Evolutionary conservation across 2,888 invertebrate genomes (phyloP).

Genomic region (Drosophila yooni): DNA sequence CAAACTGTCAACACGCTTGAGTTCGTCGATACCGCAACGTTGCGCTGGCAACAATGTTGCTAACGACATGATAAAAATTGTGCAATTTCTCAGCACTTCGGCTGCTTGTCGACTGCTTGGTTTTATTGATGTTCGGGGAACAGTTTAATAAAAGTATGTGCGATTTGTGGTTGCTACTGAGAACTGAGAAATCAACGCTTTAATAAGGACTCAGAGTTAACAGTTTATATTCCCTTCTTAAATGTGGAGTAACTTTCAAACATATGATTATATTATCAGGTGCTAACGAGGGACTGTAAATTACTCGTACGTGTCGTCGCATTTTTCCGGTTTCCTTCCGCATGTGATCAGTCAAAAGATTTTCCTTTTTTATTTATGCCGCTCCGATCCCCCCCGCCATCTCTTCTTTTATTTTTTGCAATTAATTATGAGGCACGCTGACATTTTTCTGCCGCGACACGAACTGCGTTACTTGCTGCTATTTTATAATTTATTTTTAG

Average conservation of each 20-base stretch:
- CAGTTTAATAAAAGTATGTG: conserved; percentile 63
- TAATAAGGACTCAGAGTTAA: background rate
- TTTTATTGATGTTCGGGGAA: conserved; percentile 71
- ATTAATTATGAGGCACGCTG: conserved; percentile 80
- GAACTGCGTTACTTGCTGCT: conserved; percentile 52
- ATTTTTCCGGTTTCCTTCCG: conserved; percentile 65
- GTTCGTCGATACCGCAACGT: conserved; percentile 35
- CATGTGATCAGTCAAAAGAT: conserved; percentile 78
- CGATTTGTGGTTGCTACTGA: conserved; percentile 46
- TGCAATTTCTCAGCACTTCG: conserved; percentile 23
- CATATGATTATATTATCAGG: conserved; percentile 41
- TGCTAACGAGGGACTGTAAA: conserved; percentile 34
- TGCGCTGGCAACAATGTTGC: conserved; percentile 67
- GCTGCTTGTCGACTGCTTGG: conserved; percentile 30
- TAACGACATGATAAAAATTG: conserved; percentile 56
- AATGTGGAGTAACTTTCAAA: conserved; percentile 4
- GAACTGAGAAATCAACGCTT: conserved; percentile 14
- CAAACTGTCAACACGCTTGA: conserved; percentile 61
- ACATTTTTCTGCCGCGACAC: conserved; percentile 54
- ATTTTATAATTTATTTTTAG: conserved; percentile 76
- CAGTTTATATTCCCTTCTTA: background rate
- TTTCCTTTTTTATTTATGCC: conserved; percentile 30
- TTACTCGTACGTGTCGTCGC: conserved; percentile 30
- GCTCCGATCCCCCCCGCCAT: background rate
- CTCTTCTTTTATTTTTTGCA: conserved; percentile 43